phyloP scores from a whole-genome alignment of 2,113 vertebrate species.

The Rhinolophus sinicus region DNA sequence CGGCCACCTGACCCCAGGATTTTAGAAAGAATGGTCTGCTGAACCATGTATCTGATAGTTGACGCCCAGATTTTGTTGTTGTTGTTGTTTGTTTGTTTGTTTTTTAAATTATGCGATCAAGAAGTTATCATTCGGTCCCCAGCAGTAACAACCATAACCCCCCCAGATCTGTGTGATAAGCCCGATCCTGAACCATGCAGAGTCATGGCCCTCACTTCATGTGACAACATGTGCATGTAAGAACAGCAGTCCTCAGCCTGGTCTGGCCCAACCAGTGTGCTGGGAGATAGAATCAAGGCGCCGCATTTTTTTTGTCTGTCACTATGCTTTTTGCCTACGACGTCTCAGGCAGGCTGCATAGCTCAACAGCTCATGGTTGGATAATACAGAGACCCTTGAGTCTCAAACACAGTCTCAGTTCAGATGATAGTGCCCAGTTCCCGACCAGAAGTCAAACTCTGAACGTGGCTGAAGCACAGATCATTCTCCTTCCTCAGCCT shows the following conservation, averaged over 20 bases:
- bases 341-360: too few species aligned
- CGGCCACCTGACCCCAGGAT: background rate
- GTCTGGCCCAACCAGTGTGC: rapidly evolving
- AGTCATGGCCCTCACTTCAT: background rate
- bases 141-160: background rate
- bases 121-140: background rate
- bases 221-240: background rate
- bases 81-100: background rate
- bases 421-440: background rate
- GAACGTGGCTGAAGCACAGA: background rate
- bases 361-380: background rate
- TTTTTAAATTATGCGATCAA: background rate
- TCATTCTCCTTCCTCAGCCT: background rate
- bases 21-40: background rate
- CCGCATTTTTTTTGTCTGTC: background rate
- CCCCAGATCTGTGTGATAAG: rapidly evolving
- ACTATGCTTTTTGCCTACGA: rapidly evolving
- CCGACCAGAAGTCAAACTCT: background rate
- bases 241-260: too few species aligned
- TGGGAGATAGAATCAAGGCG: background rate
- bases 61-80: too few species aligned
- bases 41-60: background rate
- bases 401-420: background rate
- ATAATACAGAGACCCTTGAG: background rate
- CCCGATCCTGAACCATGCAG: background rate